A percentile compares a stretch with the other conserved stretches of the same genome.
Evolutionary conservation across 1,140 invertebrate genomes (phyloP).

Genomic region (Ceratina calcarata): DNA sequence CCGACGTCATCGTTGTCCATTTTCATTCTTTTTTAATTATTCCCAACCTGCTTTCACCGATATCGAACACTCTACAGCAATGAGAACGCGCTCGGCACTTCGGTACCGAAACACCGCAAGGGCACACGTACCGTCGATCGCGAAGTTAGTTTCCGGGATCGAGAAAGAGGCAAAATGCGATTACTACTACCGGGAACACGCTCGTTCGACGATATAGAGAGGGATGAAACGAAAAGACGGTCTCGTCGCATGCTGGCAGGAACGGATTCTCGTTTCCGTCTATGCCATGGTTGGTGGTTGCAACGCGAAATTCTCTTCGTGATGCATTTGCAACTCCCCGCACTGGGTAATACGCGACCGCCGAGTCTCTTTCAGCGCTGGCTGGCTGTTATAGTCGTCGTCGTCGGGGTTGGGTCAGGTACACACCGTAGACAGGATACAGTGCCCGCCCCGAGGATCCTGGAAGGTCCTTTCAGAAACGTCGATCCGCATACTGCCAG

Average conservation of each 20-base stretch:
- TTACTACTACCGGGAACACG: background rate
- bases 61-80: background rate
- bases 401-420: constrained; percentile 51
- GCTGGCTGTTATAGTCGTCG: constrained; percentile 25
- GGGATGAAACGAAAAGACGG: background rate
- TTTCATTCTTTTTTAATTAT: background rate
- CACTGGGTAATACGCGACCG: constrained; percentile 37
- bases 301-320: constrained; percentile 52
- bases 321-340: constrained; percentile 53
- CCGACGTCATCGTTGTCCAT: constrained; percentile 15
- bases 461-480: constrained; percentile 68
- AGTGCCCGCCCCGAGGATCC: constrained; percentile 65
- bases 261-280: background rate
- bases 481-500: constrained; percentile 67
- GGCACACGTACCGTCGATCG: background rate
- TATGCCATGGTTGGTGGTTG: background rate
- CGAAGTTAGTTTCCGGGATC: background rate
- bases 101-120: background rate
- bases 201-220: background rate
- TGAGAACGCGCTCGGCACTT: too few species aligned
- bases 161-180: background rate
- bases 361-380: constrained; percentile 21
- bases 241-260: too few species aligned
- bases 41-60: background rate
- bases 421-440: constrained; percentile 65